Conservation (phyloP, 2,113 vertebrate genomes). For the Gallinago media region DNA sequence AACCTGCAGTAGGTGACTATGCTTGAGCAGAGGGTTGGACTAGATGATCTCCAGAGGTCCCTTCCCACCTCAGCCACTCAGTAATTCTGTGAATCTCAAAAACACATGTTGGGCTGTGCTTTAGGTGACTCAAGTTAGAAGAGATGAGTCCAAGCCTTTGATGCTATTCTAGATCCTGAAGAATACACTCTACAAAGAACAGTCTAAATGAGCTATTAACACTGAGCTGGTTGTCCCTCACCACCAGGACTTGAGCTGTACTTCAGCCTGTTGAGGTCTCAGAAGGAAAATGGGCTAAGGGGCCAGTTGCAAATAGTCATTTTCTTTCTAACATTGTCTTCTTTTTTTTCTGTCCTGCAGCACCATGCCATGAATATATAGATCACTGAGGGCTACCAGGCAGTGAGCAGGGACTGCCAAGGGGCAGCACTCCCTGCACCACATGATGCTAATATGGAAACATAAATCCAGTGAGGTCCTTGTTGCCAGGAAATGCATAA, state of each 20-base stretch:
- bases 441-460: background rate
- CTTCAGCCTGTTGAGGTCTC: background rate
- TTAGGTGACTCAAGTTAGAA: background rate
- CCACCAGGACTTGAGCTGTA: rapidly evolving
- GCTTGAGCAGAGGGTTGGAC: background rate
- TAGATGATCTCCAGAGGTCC: background rate
- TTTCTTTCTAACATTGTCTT: background rate
- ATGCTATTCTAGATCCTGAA: background rate
- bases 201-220: background rate
- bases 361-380: background rate
- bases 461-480: background rate
- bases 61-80: background rate
- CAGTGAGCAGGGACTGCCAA: background rate
- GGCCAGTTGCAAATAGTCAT: background rate
- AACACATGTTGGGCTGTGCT: background rate
- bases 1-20: background rate
- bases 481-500: background rate
- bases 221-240: background rate
- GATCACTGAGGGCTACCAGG: background rate
- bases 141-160: background rate
- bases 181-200: background rate
- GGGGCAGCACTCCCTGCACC: background rate
- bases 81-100: background rate
- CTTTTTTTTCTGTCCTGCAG: background rate
- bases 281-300: background rate